Conservation (phyloP, 2,113 vertebrate genomes). For the Nycticryphes semicollaris region DNA sequence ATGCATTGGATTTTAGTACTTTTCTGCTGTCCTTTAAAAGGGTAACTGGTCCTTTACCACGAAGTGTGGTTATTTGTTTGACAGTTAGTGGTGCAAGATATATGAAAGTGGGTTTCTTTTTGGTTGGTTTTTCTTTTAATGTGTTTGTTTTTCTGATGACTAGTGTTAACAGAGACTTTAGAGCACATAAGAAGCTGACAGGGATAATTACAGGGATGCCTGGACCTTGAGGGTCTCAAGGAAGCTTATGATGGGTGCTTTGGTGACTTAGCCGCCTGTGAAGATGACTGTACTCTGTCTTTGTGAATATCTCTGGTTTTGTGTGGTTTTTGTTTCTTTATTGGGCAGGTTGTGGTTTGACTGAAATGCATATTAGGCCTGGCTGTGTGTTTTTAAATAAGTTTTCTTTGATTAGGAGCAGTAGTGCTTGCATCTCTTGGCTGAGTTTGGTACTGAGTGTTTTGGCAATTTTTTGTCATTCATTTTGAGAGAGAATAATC, state of each 20-base stretch:
- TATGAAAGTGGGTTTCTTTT: background rate
- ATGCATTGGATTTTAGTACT: background rate
- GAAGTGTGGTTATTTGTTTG: background rate
- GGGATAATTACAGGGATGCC: background rate
- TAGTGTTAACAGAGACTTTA: background rate
- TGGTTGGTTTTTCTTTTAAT: too few species aligned
- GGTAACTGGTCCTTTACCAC: background rate
- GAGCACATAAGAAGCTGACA: background rate
- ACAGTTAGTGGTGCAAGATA: background rate
- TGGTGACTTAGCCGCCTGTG: background rate
- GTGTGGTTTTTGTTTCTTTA: background rate
- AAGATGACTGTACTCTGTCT: background rate
- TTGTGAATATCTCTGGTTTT: background rate
- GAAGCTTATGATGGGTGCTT: background rate
- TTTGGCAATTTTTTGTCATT: background rate
- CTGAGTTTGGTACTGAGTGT: background rate
- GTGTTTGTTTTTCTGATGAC: background rate
- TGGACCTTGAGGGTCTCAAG: background rate
- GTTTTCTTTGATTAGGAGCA: background rate
- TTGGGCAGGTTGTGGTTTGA: background rate
- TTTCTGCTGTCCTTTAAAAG: background rate
- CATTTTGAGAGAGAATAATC: background rate
- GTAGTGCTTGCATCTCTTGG: background rate
- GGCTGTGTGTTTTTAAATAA: background rate
- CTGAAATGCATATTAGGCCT: background rate